phyloP scores from a whole-genome alignment of 1,140 invertebrate species.

The Brachionus rotundiformis region DNA sequence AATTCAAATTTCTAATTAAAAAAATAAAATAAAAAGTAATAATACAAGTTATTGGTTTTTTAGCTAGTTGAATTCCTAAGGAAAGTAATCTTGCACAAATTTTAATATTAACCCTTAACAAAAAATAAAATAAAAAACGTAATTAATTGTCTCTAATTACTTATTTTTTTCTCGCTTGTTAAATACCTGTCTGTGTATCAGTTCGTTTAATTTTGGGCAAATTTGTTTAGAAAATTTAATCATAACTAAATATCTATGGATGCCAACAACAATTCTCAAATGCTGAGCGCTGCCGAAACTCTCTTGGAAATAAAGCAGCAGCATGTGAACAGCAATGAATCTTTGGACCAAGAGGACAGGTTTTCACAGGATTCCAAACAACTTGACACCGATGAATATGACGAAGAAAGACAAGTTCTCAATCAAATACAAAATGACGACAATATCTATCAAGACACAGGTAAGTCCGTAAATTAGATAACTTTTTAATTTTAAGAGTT shows the following conservation, averaged over 20 bases:
- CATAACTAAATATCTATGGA: not conserved
- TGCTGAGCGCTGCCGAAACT: slow-evolving; percentile 42
- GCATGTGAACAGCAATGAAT: not conserved
- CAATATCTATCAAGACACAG: not conserved
- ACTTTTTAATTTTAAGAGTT: slow-evolving; percentile 40
- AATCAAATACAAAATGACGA: slow-evolving; percentile 31
- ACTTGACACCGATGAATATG: slow-evolving; percentile 6
- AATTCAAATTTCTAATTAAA: slow-evolving; percentile 37
- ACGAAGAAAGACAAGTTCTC: slow-evolving; percentile 37
- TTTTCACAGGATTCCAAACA: not conserved
- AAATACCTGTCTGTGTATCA: slow-evolving; percentile 41
- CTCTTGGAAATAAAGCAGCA: slow-evolving; percentile 31
- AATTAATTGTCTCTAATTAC: slow-evolving; percentile 35
- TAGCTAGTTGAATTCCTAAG: slow-evolving; percentile 44
- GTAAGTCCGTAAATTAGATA: slow-evolving; percentile 11
- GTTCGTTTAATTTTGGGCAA: slow-evolving; percentile 17
- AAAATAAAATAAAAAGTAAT: slow-evolving; percentile 17
- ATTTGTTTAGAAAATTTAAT: not conserved
- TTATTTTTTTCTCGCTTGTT: not conserved
- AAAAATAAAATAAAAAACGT: not conserved
- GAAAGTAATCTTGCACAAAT: slow-evolving; percentile 14
- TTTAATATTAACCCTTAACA: not conserved
- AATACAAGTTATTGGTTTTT: slow-evolving; percentile 33
- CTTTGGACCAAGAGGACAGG: not conserved
- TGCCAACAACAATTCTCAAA: slow-evolving; percentile 7